A percentile compares a stretch with the other conserved stretches of the same genome.
Evolutionary conservation across 2,888 invertebrate genomes (phyloP).

Genomic region (Ornithoptera alexandrae): DNA sequence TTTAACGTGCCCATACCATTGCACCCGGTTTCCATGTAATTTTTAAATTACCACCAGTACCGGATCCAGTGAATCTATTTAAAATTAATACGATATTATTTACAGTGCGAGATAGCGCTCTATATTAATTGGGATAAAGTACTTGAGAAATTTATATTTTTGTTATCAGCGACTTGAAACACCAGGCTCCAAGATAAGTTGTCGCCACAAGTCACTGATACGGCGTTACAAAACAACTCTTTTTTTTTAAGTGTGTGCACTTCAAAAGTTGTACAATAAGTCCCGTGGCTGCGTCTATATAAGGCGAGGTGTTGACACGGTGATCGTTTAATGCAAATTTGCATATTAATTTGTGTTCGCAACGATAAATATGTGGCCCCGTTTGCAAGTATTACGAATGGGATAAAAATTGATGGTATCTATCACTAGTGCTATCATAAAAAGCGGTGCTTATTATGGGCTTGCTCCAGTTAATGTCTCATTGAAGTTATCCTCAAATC

Average conservation of each 20-base stretch:
- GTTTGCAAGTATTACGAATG: conserved; percentile 5
- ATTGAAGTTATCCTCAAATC: too few species aligned
- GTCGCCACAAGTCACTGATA: neutral
- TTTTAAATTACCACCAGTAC: too few species aligned
- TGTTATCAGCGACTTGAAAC: neutral
- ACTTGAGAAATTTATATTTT: neutral
- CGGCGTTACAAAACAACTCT: conserved; percentile 11
- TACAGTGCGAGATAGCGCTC: too few species aligned
- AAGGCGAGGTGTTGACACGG: conserved; percentile 27
- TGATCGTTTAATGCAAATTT: conserved; percentile 25
- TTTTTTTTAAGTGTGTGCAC: conserved; percentile 7
- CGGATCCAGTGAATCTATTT: too few species aligned
- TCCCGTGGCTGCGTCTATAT: conserved; percentile 14
- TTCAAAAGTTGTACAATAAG: conserved; percentile 26
- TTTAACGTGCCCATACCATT: too few species aligned
- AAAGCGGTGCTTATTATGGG: too few species aligned
- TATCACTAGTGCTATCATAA: neutral
- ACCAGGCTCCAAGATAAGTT: neutral
- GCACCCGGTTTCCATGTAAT: too few species aligned
- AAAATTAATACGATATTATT: too few species aligned
- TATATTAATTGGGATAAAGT: neutral
- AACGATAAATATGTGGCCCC: conserved; percentile 21
- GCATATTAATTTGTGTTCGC: conserved; percentile 22
- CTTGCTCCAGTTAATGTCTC: too few species aligned
- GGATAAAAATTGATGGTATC: conserved; percentile 16